Evolutionary conservation across 1,140 invertebrate genomes (phyloP).

Genomic region (Pachyrhynchus sulphureomaculatus): DNA sequence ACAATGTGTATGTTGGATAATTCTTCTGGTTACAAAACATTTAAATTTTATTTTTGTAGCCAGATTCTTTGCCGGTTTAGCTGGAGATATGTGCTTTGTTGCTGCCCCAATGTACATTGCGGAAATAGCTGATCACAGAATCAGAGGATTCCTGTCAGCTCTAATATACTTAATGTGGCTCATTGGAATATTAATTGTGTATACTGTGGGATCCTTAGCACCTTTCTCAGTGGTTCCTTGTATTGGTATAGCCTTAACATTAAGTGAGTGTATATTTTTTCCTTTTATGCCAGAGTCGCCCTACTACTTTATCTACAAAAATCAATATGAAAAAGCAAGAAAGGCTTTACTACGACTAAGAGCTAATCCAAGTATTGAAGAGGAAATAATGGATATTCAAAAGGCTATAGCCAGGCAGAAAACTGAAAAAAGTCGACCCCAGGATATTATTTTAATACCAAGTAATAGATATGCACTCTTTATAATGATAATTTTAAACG

Average conservation of each 20-base stretch:
- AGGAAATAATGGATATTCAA: constrained; percentile 38
- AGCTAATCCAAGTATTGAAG: constrained; percentile 42
- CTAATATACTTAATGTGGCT: too few relatives aligned
- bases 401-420: constrained; percentile 34
- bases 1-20: constrained; percentile 62
- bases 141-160: constrained; percentile 40
- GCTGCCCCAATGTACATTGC: too few relatives aligned
- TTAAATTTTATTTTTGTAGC: constrained; percentile 56
- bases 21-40: constrained; percentile 55
- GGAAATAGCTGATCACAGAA: constrained; percentile 40
- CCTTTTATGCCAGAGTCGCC: constrained; percentile 42
- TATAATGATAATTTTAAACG: constrained; percentile 38
- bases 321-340: constrained; percentile 53
- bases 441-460: constrained; percentile 35
- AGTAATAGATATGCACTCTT: constrained; percentile 39
- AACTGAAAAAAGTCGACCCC: constrained; percentile 30
- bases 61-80: constrained; percentile 41
- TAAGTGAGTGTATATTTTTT: constrained; percentile 29
- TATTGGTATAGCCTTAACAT: constrained; percentile 25
- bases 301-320: too few relatives aligned
- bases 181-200: constrained; percentile 37
- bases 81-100: constrained; percentile 41
- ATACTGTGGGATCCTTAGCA: constrained; percentile 37
- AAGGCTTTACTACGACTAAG: constrained; percentile 56
- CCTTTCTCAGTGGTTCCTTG: constrained; percentile 26